These are phyloP conservation scores for Aphrophora alni DNA, from an alignment of 2,888 invertebrate genomes.

Conservation along the genomic window DNA sequence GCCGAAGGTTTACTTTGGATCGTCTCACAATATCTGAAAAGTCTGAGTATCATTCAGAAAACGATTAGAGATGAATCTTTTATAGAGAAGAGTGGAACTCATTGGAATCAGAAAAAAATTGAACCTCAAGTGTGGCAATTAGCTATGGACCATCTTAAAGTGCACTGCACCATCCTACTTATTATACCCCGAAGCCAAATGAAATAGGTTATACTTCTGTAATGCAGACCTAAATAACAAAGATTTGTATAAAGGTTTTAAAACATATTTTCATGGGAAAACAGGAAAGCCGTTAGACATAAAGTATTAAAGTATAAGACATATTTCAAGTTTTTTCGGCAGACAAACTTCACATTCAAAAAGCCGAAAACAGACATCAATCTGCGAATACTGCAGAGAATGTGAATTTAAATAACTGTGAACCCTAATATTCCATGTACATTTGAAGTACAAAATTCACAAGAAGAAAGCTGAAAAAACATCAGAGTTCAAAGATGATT, in stretches of 20 bases:
- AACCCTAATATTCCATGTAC: too few relatives aligned
- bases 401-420: conserved; percentile 11
- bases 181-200: conserved; percentile 13
- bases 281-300: conserved; percentile 32
- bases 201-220: conserved; percentile 27
- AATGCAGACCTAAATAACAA: conserved; percentile 30
- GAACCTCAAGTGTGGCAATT: conserved; percentile 20
- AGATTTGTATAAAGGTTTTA: conserved; percentile 25
- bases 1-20: too few relatives aligned
- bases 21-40: too few relatives aligned
- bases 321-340: conserved; percentile 41
- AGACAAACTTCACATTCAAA: conserved; percentile 38
- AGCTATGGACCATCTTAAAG: conserved; percentile 29
- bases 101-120: conserved; percentile 32
- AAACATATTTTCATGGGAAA: not conserved
- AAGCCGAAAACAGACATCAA: conserved; percentile 44
- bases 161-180: conserved; percentile 33
- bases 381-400: conserved; percentile 43
- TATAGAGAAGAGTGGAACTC: conserved; percentile 32
- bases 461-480: too few relatives aligned
- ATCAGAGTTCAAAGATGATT: too few relatives aligned
- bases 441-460: too few relatives aligned
- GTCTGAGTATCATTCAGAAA: too few relatives aligned
- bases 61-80: conserved; percentile 6
- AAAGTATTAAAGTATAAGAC: conserved; percentile 40